These are phyloP conservation scores for Stegophylla sp. DNA, from an alignment of 2,888 invertebrate genomes.

Conservation along the genomic window DNA sequence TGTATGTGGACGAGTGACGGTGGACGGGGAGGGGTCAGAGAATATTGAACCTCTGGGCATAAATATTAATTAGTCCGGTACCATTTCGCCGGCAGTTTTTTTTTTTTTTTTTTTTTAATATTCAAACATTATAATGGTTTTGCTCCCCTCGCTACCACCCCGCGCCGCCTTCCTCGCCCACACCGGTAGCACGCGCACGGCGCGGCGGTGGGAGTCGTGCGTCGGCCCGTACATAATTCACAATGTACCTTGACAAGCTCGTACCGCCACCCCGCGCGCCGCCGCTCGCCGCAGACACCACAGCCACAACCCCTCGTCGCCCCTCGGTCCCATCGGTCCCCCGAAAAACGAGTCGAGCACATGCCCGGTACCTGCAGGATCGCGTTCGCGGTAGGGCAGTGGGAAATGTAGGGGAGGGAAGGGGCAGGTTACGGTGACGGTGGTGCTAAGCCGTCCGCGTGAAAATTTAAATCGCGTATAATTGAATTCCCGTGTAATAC, in stretches of 20 bases:
- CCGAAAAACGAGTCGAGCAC: background rate
- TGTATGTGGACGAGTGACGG: background rate
- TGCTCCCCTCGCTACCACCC: background rate
- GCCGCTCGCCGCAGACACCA: background rate
- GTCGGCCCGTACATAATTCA: slow-evolving; percentile 54
- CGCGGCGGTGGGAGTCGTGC: slow-evolving; percentile 7
- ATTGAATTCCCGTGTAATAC: slow-evolving; percentile 35
- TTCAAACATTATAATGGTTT: slow-evolving; percentile 55
- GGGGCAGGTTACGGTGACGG: background rate
- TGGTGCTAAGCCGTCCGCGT: background rate
- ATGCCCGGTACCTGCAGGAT: background rate
- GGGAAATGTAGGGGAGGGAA: too few species aligned
- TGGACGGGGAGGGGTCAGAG: background rate
- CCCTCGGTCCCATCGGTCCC: too few species aligned
- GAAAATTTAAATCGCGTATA: slow-evolving; percentile 25
- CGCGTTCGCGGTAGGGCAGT: too few species aligned
- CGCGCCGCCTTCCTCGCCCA: too few species aligned
- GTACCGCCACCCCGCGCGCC: background rate
- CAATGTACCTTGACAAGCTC: slow-evolving; percentile 46
- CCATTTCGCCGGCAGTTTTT: slow-evolving; percentile 42
- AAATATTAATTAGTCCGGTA: slow-evolving; percentile 55
- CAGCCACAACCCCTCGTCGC: background rate
- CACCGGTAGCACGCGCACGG: background rate
- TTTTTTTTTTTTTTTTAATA: slow-evolving; percentile 28
- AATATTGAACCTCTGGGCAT: slow-evolving; percentile 52